Evolutionary conservation across 2,888 invertebrate genomes (phyloP).

Genomic region (Vannuccia rotundouncinata): DNA sequence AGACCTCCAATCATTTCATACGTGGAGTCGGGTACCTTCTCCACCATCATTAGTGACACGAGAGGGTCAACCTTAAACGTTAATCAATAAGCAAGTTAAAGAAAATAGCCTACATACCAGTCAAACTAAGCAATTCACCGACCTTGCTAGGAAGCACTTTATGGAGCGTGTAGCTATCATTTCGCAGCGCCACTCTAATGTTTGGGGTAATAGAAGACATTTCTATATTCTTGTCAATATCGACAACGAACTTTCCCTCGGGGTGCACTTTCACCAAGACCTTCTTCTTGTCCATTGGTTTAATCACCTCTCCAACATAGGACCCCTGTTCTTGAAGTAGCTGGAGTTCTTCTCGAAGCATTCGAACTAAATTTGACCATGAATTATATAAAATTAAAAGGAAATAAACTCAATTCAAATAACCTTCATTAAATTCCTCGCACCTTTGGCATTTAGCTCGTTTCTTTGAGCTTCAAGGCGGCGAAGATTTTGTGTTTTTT

Average conservation of each 20-base stretch:
- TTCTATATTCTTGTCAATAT: slow-evolving; percentile 96
- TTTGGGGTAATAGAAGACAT: slow-evolving; percentile 95
- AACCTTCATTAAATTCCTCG: background rate
- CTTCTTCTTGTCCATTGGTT: slow-evolving; percentile 99
- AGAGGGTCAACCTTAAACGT: slow-evolving; percentile 76
- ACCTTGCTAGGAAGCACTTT: slow-evolving; percentile 96
- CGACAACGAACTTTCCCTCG: slow-evolving; percentile 98
- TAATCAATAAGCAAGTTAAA: background rate
- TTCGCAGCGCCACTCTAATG: slow-evolving; percentile 89
- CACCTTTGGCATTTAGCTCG: slow-evolving; percentile 94
- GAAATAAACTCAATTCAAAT: slow-evolving; percentile 3
- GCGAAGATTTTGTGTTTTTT: slow-evolving; percentile 90
- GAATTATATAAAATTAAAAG: background rate
- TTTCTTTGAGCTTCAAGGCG: slow-evolving; percentile 95
- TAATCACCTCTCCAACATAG: slow-evolving; percentile 97
- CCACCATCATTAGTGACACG: slow-evolving; percentile 99
- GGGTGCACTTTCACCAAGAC: slow-evolving; percentile 79
- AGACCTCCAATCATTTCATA: slow-evolving; percentile 99
- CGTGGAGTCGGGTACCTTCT: slow-evolving; percentile 98
- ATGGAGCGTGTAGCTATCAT: slow-evolving; percentile 95
- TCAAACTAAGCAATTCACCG: slow-evolving; percentile 38
- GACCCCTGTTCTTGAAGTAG: slow-evolving; percentile 91
- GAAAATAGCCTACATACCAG: background rate
- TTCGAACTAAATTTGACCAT: slow-evolving; percentile 66
- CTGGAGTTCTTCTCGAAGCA: slow-evolving; percentile 92